Percentiles rank a stretch among this genome's conserved stretches.
Evolutionary conservation across 2,888 invertebrate species (phyloP).

Genomic region (Ypsolopha sequella): DNA sequence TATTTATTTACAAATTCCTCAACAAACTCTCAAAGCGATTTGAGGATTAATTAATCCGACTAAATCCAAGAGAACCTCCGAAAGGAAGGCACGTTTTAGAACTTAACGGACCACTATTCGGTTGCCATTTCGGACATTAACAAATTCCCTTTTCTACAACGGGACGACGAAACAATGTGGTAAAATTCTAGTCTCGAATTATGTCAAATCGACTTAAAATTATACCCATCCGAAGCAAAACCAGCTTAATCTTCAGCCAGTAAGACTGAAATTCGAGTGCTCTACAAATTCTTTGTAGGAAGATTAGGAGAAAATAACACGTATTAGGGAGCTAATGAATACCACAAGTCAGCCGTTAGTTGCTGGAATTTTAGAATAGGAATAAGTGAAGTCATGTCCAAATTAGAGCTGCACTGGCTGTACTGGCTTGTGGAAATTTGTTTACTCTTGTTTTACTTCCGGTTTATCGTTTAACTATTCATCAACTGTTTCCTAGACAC

Average conservation of each 20-base stretch:
- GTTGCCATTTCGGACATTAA: constrained; percentile 37
- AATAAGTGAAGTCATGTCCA: constrained; percentile 3
- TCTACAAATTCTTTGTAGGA: constrained; percentile 28
- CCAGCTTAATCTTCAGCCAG: constrained; percentile 12
- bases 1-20: too few relatives aligned
- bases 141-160: constrained; percentile 42
- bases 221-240: constrained; percentile 11
- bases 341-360: constrained; percentile 47
- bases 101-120: constrained; percentile 22
- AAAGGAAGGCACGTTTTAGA: constrained; percentile 9
- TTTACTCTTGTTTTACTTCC: too few relatives aligned
- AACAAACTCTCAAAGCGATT: too few relatives aligned
- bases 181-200: constrained; percentile 34
- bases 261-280: constrained; percentile 21
- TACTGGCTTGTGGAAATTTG: too few relatives aligned
- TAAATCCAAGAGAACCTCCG: background rate
- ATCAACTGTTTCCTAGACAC: too few relatives aligned
- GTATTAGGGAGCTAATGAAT: constrained; percentile 61
- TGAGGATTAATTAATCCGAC: too few relatives aligned
- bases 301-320: constrained; percentile 61
- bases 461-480: too few relatives aligned
- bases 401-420: background rate
- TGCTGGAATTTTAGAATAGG: constrained; percentile 23
- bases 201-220: constrained; percentile 45
- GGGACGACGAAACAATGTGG: constrained; percentile 46